phyloP scores from a whole-genome alignment of 2,113 vertebrate genomes.

The Collichthys lucidus region DNA sequence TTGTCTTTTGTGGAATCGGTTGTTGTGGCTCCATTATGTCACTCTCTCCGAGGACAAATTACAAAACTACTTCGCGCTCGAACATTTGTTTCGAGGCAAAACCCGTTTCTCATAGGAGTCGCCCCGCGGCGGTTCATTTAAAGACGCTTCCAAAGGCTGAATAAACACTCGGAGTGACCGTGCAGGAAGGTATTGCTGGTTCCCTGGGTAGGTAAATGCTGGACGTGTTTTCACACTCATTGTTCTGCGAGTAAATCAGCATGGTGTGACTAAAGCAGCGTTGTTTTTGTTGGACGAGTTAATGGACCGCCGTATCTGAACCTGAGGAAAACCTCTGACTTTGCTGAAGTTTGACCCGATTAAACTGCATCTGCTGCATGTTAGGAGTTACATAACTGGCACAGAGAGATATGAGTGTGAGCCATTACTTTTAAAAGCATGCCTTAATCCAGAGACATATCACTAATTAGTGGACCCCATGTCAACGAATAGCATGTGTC shows the following conservation, averaged over 20 bases:
- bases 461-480: neutral
- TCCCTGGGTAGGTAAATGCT: slow-evolving; percentile 19
- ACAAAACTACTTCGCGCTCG: slow-evolving; percentile 20
- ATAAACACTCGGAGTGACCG: neutral
- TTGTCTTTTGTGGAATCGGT: neutral
- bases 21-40: slow-evolving; percentile 12
- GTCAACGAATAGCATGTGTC: neutral
- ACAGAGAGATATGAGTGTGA: neutral
- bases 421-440: neutral
- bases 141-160: slow-evolving; percentile 13
- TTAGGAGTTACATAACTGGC: slow-evolving; percentile 4
- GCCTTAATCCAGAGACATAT: neutral
- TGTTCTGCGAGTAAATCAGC: neutral
- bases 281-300: neutral
- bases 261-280: neutral
- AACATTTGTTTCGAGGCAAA: slow-evolving; percentile 32
- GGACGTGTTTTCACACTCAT: neutral
- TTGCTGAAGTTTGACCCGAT: neutral
- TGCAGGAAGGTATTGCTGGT: neutral
- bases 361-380: slow-evolving; percentile 1
- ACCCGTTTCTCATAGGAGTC: slow-evolving; percentile 15
- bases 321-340: neutral
- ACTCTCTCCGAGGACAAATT: slow-evolving; percentile 37
- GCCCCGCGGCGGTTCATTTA: slow-evolving; percentile 4
- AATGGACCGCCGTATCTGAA: neutral